Base-by-base conservation (phyloP, 2,888 invertebrate species). In the Hanleya hanleyi region DNA sequence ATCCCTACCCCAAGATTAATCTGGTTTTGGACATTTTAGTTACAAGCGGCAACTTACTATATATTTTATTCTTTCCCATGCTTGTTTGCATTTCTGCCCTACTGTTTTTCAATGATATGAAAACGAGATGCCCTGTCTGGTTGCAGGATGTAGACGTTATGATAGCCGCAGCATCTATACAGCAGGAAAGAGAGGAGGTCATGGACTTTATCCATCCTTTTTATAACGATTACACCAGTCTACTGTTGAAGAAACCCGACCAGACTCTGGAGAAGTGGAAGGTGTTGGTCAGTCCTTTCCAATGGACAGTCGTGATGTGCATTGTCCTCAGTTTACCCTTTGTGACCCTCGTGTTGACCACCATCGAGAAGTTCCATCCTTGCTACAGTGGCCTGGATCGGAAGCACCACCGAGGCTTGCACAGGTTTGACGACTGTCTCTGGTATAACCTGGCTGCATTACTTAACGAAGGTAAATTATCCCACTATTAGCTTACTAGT, bases 151-250 rank as follows among this genome's bases (percentile, higher is more conserved):
- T 57, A 29, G 57, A 57, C 29, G 57, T 57, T 15, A 57, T 57
- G 57, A 29, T 57, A 15, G 57, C 22, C 4, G 57, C 57, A 15
- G 29, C 12, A 1, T 57, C 57, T 26, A 57, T 57, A 57, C 57
- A 57, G 9, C 57, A 57, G 29, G 57, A 57, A 26, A 1, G 57
- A 4, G 57, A 57, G 32, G 57, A 57, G 29, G 57, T 57, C 29
- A 57, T 57, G 57, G 57, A 57, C 9, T 57, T 57, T 26, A 57
- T 57, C 29, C 57, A 57, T 26, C 57, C 57, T 29, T 57, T 57
- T 57, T 57, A 57, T 26, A 57, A 57, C 57, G 57, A 57, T 26
- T 57, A 57, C 32, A 57, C 57, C 15, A 57, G 22, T 26, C 32
- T 57, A 4, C 26, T 57, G 57, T 4, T 57, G 29, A 57, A 57